Evolutionary conservation across 1,140 invertebrate genomes (phyloP).

Genomic region (Caerostris extrusa): DNA sequence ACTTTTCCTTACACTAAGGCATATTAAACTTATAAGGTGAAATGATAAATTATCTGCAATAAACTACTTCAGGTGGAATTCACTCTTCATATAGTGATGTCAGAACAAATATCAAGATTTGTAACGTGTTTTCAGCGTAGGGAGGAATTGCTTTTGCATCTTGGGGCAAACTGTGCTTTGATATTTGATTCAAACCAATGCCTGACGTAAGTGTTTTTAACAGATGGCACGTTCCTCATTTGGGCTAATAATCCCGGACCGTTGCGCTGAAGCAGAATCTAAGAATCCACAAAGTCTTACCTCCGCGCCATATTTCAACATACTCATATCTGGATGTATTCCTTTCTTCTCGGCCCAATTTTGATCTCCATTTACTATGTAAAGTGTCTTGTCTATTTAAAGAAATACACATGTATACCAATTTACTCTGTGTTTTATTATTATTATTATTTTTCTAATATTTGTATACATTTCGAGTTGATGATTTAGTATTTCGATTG

Average conservation of each 20-base stretch:
- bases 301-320: not conserved
- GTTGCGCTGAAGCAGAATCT: not conserved
- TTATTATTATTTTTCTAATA: not conserved
- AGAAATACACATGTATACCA: not conserved
- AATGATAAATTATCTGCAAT: no score
- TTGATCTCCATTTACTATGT: not conserved
- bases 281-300: not conserved
- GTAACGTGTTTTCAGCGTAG: not conserved
- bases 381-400: not conserved
- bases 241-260: not conserved
- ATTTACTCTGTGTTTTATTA: not conserved
- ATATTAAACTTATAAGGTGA: no score
- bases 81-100: no score
- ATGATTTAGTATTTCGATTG: not conserved
- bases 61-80: no score
- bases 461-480: not conserved
- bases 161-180: not conserved
- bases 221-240: slow-evolving; percentile 33
- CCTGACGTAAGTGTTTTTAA: not conserved
- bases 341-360: not conserved
- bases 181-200: not conserved
- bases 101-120: no score
- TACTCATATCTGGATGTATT: slow-evolving; percentile 1
- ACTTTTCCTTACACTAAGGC: no score
- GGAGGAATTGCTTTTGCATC: slow-evolving; percentile 13